Evolutionary conservation across 2,888 invertebrate genomes (phyloP), one percentile per base, ranked within the genome.

Genomic region (Diachrysia chrysitis): DNA sequence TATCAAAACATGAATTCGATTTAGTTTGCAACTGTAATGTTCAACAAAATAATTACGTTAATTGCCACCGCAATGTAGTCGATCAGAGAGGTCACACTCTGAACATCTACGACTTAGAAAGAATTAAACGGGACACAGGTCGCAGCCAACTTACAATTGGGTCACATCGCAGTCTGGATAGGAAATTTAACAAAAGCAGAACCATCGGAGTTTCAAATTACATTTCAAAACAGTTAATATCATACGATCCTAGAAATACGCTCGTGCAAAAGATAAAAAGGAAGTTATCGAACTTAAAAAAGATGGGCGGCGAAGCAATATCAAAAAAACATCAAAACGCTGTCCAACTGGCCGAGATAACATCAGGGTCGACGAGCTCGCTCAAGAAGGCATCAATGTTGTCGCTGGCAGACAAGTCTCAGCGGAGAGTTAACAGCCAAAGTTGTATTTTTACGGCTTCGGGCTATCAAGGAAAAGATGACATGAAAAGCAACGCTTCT

Each of bases 211-310:
- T 95, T 51, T 94, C 95, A 37, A 94, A 92, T 80, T 95, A 95
- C 73, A 92, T 95, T 85, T 95, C 95, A 32, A 94, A 93, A 83
- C 95, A 95, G 82, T 87, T 95, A 71, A 94, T 95, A 82, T 93
- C 95, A 2, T 95, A 95, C 82, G 95, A 95, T 71, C 95, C 92
- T 19, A 92, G 94, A 48, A 94, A 92, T 73, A 95, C 94, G 25
- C 89, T 95, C 56, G 93, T 95, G 42, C 95, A 95, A 83, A 95
- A 95, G 86, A 93, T 95, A 83, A 95, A 95, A 89, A 88, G 92
- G 79, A 95, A 95, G 84, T 86, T 95, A 81, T 93, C 95, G 65
- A 95, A 93, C 87, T 91, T 95, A 78, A 95, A 94, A 87, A 95
- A 93, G 87, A 94, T 95, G 42, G 93, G 95, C 53, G 94, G 94